phyloP scores from a whole-genome alignment of 2,888 invertebrate species.

The Nephrotoma appendiculata region DNA sequence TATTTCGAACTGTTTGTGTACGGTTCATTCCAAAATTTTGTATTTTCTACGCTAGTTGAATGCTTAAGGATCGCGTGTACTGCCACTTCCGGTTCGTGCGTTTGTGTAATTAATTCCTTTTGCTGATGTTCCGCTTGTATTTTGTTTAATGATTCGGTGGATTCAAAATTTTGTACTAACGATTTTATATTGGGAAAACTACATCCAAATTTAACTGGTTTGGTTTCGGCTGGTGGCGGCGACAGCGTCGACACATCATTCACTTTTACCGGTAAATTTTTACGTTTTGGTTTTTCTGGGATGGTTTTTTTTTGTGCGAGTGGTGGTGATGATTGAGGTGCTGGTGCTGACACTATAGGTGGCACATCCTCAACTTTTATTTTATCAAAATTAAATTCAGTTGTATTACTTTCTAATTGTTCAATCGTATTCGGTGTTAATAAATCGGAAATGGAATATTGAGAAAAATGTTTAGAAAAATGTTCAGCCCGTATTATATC shows the following conservation, averaged over 20 bases:
- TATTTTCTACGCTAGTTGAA: neutral
- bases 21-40: neutral
- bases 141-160: neutral
- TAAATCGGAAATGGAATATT: slow-evolving; percentile 31
- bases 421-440: slow-evolving; percentile 12
- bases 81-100: neutral
- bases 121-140: neutral
- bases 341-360: neutral
- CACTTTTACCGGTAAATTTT: neutral
- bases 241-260: neutral
- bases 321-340: neutral
- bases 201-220: neutral
- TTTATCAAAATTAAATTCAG: neutral
- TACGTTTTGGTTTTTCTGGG: slow-evolving; percentile 2
- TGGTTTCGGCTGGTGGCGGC: neutral
- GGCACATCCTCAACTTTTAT: neutral
- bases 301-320: neutral
- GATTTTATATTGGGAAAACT: slow-evolving; percentile 2
- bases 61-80: neutral
- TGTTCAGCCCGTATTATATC: slow-evolving; percentile 5
- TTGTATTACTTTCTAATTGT: neutral
- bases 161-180: neutral
- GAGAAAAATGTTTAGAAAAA: slow-evolving; percentile 27
- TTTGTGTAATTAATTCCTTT: neutral
- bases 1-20: neutral